Percentiles rank a stretch among this genome's conserved stretches.
phyloP scores from a whole-genome alignment of 1,140 invertebrate genomes.

The Lutraria rhynchaena region DNA sequence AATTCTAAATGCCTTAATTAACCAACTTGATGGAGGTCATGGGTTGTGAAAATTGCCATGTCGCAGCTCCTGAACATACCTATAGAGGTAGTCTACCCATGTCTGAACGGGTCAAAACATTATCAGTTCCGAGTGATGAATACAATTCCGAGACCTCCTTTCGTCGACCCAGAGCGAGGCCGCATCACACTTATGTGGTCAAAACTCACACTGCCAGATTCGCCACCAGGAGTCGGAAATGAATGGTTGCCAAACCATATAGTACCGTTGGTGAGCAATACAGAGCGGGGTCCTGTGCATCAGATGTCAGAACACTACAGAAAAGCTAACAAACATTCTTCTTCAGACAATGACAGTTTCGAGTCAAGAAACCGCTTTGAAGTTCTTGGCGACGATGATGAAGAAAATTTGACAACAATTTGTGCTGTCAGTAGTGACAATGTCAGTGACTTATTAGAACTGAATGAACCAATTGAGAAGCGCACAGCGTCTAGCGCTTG shows the following conservation, averaged over 20 bases:
- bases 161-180: not conserved
- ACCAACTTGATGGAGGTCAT: no score
- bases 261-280: not conserved
- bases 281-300: not conserved
- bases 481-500: not conserved
- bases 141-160: not conserved
- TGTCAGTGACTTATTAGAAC: not conserved
- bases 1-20: no score
- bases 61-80: constrained; percentile 2
- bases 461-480: not conserved
- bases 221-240: no score
- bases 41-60: not conserved
- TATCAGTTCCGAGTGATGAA: not conserved
- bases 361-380: no score
- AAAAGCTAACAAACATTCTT: no score
- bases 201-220: not conserved
- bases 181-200: constrained; percentile 1
- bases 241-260: not conserved
- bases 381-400: not conserved
- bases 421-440: not conserved
- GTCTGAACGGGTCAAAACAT: not conserved
- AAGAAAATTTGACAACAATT: not conserved
- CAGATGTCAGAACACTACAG: no score
- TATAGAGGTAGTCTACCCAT: not conserved
- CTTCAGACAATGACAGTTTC: no score